Percentiles rank a stretch among this genome's conserved stretches.
Conservation (phyloP, 2,113 vertebrate species). For the Vulpes lagopus region DNA sequence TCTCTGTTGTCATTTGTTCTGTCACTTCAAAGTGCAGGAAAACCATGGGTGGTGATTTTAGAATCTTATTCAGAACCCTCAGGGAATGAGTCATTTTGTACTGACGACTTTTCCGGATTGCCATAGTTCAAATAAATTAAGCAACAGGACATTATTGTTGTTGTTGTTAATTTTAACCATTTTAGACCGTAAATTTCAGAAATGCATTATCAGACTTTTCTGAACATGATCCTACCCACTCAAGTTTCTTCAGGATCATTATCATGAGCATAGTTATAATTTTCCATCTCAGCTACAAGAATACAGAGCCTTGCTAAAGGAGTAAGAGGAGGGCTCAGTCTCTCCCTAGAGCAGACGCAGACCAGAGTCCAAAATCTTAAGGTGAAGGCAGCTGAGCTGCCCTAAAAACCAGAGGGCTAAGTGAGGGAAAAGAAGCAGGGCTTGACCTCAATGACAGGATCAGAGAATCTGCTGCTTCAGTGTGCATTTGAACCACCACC, state of each 20-base stretch:
- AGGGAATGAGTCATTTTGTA: constrained; percentile 78
- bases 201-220: constrained; percentile 12
- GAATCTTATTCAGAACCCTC: constrained; percentile 69
- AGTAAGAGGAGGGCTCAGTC: neutral
- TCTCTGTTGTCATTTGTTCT: constrained; percentile 79
- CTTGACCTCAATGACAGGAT: neutral
- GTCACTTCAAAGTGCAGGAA: constrained; percentile 83
- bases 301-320: neutral
- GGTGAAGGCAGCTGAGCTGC: neutral
- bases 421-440: neutral
- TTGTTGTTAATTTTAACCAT: constrained; percentile 67
- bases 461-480: neutral
- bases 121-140: constrained; percentile 72
- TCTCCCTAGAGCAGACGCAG: neutral
- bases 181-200: constrained; percentile 41
- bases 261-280: neutral
- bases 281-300: neutral
- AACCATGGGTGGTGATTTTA: constrained; percentile 77
- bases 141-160: constrained; percentile 67
- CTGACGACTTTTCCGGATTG: constrained; percentile 78
- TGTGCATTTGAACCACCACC: neutral
- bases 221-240: neutral
- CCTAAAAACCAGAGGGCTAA: neutral
- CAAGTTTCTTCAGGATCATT: neutral
- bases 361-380: neutral